Percentiles rank a stretch among this genome's conserved stretches.
These are phyloP conservation scores for Archegozetes longisetosus DNA, from an alignment of 1,140 invertebrate genomes.

Conservation along the genomic window DNA sequence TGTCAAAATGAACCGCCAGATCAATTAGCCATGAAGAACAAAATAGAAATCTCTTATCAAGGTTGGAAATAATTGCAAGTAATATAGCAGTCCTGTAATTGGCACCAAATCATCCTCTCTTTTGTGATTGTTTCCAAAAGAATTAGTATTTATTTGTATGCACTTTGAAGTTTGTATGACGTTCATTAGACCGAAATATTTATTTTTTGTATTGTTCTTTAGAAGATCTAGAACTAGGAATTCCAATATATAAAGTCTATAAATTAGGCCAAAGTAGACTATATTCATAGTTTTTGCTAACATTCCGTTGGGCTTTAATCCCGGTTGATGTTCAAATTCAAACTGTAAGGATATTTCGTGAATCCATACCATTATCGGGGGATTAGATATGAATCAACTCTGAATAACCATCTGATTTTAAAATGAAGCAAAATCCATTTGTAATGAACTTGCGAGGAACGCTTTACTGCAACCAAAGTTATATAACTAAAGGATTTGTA, in stretches of 20 bases:
- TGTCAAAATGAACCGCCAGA: slow-evolving; percentile 18
- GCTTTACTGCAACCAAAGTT: too few species aligned
- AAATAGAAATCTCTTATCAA: slow-evolving; percentile 10
- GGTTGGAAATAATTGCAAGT: slow-evolving; percentile 19
- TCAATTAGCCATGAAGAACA: slow-evolving; percentile 19
- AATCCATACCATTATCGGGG: slow-evolving; percentile 76
- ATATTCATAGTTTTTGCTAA: slow-evolving; percentile 43
- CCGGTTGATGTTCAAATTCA: slow-evolving; percentile 18
- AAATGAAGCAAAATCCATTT: too few species aligned
- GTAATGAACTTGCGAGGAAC: too few species aligned
- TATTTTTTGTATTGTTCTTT: background rate
- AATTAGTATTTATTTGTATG: slow-evolving; percentile 31
- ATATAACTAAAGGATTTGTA: too few species aligned
- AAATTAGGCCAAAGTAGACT: slow-evolving; percentile 78
- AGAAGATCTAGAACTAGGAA: slow-evolving; percentile 20
- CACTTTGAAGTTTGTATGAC: slow-evolving; percentile 32
- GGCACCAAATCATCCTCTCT: slow-evolving; percentile 21
- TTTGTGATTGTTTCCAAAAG: slow-evolving; percentile 32
- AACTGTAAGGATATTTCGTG: slow-evolving; percentile 53
- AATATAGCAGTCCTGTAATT: slow-evolving; percentile 20
- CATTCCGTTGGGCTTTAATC: slow-evolving; percentile 48
- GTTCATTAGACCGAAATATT: slow-evolving; percentile 35
- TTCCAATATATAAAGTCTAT: slow-evolving; percentile 83
- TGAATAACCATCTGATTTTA: too few species aligned
- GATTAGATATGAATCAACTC: too few species aligned